These are phyloP conservation scores for Zosterops pallidus DNA, from an alignment of 2,113 vertebrate species.

Conservation along the genomic window DNA sequence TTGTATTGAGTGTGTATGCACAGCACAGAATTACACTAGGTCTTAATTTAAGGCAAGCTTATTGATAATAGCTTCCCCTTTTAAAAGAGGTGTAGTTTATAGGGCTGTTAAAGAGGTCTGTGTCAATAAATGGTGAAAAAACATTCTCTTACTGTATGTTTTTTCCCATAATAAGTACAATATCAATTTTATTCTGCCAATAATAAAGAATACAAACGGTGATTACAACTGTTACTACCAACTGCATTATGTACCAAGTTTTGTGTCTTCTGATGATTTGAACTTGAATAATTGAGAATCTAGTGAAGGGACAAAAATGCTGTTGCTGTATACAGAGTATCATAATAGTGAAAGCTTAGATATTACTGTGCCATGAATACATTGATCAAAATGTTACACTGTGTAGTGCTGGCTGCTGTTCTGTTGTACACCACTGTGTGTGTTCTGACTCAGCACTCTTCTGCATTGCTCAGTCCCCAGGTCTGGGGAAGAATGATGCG, in stretches of 20 bases:
- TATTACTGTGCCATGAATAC: neutral
- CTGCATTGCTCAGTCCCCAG: neutral
- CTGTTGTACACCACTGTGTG: neutral
- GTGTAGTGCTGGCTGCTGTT: neutral
- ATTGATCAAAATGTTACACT: neutral
- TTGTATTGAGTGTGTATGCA: neutral
- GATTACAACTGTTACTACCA: neutral
- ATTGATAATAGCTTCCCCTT: neutral
- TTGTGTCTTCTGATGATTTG: neutral
- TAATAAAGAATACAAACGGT: neutral
- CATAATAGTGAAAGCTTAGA: neutral
- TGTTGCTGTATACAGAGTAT: neutral
- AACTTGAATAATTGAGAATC: neutral
- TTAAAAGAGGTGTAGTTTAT: neutral
- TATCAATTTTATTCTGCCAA: neutral
- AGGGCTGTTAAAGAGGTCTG: neutral
- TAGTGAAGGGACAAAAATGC: neutral
- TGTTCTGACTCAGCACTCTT: neutral
- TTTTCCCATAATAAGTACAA: neutral
- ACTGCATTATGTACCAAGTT: neutral
- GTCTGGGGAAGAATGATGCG: neutral
- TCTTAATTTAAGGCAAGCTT: neutral
- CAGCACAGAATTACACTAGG: accelerated
- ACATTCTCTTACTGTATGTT: accelerated
- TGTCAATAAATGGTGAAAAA: neutral